Evolutionary conservation across 2,797 vertebrate genomes (phyloP), one percentile per base, ranked within the genome.

Genomic region (Protonibea diacanthus): DNA sequence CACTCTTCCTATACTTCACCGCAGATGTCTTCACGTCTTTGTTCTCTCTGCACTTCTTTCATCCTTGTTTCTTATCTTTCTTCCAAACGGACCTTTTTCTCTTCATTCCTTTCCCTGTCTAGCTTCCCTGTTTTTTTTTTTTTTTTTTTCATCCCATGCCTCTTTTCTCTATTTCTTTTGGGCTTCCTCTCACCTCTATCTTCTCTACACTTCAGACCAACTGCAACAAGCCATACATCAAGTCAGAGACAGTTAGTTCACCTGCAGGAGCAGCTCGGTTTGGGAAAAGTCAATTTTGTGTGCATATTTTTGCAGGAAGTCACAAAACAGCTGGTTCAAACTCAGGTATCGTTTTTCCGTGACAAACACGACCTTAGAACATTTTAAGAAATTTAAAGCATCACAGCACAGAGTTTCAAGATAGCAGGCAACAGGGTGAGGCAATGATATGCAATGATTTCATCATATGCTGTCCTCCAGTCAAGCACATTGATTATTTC

Each of bases 241-340:
- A 84, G 77, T 89, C 82, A 80, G 57, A 58, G 87, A 72, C 33
- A 27, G 44, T 83, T 86, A 73, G 59, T 68, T 82, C 61, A 80
- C 57, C 44, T n/a, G 33, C 49, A 57, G n/a, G 27, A 68, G 62
- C 56, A 25, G 23, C 69, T 66, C 21, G 21, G 20, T 63, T 67
- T 44, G 3, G 40, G 42, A 68, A 49, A 76, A 75, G 23, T 64
- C 3, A 0, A 66, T 38, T 76, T 51, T 76, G 2, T 15, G 23
- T 64, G 23, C 17, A 45, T 25, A 38, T 63, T 51, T 55, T 61
- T 52, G 45, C 23, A 1, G 1, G 49, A 51, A 42, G 5, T 72
- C 45, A 49, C n/a, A 62, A 48, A 83, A 45, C 15, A 18, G 7
- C 18, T 20, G 11, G 13, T 62, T 56, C 7, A 51, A 20, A 52